Evolutionary conservation across 2,797 vertebrate genomes (phyloP).

Genomic region (Gymnothorax javanicus): DNA sequence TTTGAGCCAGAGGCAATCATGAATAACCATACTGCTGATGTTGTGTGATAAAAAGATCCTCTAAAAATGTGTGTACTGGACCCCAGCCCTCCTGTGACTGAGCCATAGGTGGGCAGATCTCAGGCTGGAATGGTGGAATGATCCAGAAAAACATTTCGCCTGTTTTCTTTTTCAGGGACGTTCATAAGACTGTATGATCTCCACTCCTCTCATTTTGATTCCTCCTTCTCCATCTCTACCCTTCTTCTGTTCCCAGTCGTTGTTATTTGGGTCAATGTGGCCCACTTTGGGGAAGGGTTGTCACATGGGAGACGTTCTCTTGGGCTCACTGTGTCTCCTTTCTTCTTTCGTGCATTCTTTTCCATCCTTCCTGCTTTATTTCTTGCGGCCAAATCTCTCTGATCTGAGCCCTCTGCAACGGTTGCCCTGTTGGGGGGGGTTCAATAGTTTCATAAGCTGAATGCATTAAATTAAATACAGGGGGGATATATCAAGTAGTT

Average conservation of each 20-base stretch:
- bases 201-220: neutral
- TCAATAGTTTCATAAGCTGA: neutral
- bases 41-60: neutral
- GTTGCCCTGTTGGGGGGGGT: neutral
- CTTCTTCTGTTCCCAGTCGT: neutral
- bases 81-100: neutral
- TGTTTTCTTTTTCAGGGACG: neutral
- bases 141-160: neutral
- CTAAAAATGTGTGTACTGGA: neutral
- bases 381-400: neutral
- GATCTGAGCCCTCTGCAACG: neutral
- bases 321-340: constrained; percentile 3
- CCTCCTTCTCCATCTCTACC: neutral
- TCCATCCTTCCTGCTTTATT: neutral
- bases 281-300: neutral
- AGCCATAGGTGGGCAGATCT: neutral
- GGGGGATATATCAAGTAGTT: neutral
- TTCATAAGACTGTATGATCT: too few relatives aligned
- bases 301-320: constrained; percentile 10
- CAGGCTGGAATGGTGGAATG: neutral
- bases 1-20: neutral
- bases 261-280: neutral
- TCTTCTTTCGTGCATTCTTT: constrained; percentile 21
- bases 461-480: neutral
- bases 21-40: neutral